Evolutionary conservation across 35 echinoderm and acorn worm species (phyloP), one percentile per base, ranked within the genome.

Genomic region (Ophiothrix spiculata): DNA sequence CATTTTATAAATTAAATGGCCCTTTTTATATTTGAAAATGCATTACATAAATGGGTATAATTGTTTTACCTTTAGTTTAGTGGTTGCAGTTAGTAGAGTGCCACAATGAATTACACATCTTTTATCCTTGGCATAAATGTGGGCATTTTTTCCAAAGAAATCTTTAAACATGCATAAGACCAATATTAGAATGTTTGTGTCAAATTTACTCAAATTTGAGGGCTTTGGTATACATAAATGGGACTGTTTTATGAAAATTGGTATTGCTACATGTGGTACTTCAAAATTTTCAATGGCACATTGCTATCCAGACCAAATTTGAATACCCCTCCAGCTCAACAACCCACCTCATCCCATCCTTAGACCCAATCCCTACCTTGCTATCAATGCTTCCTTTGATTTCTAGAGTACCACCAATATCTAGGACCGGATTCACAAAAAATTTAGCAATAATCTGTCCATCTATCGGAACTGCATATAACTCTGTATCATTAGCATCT

Each of bases 371-470:
- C 17, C 56, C 21, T 49, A 49, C 42, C 42, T 78, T 3, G 13
- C 2, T 35, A 36, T 37, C 76, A 12, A 37, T 34, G 33, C 21
- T 37, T 11, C 46, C 82, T 1, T 54, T 73, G 31, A 90, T 76
- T 32, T 60, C 37, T 4, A 90, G 64, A 31, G 74, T 77, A 25
- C 81, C 88, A 36, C 88, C 88, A 28, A 90, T 82, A 64, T 90
- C 88, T 56, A 78, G 56, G 0, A 39, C 36, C 0, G 81, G 82
- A 75, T 90, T 82, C 46, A 90, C 8, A 74, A 85, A 41, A 85
- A 90, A 90, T 16, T 49, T 79, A 35, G 64, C 42, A 23, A 90
- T 54, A 21, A 90, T 56, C 23, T 74, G 88, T 13, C 34, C 21
- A 33, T 79, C 74, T 31, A 23, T 34, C 29, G 38, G 21, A 1